These are phyloP conservation scores for Drosophila gaucha DNA, from an alignment of 2,888 invertebrate genomes.

Conservation along the genomic window DNA sequence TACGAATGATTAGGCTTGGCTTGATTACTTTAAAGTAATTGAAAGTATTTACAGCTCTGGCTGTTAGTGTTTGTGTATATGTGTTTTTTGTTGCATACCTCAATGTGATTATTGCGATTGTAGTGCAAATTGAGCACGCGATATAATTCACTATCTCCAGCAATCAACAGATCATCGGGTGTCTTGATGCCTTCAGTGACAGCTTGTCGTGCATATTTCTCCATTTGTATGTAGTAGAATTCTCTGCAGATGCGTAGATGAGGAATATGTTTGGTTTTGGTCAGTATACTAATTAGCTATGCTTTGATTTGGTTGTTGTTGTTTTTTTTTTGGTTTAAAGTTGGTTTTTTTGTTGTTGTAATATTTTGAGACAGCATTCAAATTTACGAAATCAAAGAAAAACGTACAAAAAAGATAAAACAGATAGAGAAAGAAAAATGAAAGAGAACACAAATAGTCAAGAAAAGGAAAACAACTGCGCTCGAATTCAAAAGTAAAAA, in stretches of 20 bases:
- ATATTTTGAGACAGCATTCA: slow-evolving; percentile 64
- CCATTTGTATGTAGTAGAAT: slow-evolving; percentile 99
- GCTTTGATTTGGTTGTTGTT: slow-evolving; percentile 30
- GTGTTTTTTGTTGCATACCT: slow-evolving; percentile 79
- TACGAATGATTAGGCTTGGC: no score
- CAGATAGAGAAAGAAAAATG: slow-evolving; percentile 14
- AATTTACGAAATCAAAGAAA: slow-evolving; percentile 68
- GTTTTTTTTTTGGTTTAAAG: slow-evolving; percentile 13
- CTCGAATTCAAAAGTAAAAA: slow-evolving; percentile 57
- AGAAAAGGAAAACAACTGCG: slow-evolving; percentile 43
- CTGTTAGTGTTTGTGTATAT: slow-evolving; percentile 9
- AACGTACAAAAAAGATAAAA: slow-evolving; percentile 37
- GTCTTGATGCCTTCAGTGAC: slow-evolving; percentile 98
- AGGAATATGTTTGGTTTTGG: slow-evolving; percentile 75
- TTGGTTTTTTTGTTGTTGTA: slow-evolving; percentile 11
- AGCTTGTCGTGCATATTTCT: slow-evolving; percentile 99
- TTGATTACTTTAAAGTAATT: slow-evolving; percentile 1
- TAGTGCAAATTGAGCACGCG: slow-evolving; percentile 99
- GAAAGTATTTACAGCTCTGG: slow-evolving; percentile 36
- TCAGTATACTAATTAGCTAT: slow-evolving; percentile 66
- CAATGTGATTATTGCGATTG: slow-evolving; percentile 93
- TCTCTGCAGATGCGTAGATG: slow-evolving; percentile 90
- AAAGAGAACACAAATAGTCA: slow-evolving; percentile 17
- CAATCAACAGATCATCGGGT: slow-evolving; percentile 96
- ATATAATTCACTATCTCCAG: slow-evolving; percentile 98